These are phyloP conservation scores for Lithophane socia DNA, from an alignment of 2,888 invertebrate genomes.

Conservation along the genomic window DNA sequence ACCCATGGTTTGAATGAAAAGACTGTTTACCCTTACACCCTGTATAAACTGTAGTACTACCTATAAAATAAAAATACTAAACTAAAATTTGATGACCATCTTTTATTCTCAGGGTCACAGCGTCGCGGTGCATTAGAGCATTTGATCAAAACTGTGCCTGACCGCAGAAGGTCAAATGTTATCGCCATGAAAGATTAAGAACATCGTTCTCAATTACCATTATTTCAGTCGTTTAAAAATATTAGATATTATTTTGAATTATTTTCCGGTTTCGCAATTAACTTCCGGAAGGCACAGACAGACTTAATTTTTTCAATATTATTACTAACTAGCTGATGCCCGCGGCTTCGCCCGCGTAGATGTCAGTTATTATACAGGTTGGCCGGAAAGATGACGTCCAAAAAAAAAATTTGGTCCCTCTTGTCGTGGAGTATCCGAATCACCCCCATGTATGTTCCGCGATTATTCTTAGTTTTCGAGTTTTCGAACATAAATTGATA, in stretches of 20 bases:
- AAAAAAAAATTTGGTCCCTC: too few relatives aligned
- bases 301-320: background rate
- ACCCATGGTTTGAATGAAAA: too few relatives aligned
- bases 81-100: slow-evolving; percentile 35
- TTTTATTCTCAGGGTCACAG: slow-evolving; percentile 52
- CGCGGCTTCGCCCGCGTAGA: too few relatives aligned
- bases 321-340: too few relatives aligned
- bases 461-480: too few relatives aligned
- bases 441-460: too few relatives aligned
- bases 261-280: slow-evolving; percentile 42
- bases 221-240: slow-evolving; percentile 19
- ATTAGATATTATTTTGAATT: slow-evolving; percentile 7
- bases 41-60: slow-evolving; percentile 21
- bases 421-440: too few relatives aligned
- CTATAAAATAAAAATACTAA: slow-evolving; percentile 6
- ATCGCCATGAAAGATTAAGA: slow-evolving; percentile 50
- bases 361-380: too few relatives aligned
- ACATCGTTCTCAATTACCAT: slow-evolving; percentile 27
- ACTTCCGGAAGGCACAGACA: slow-evolving; percentile 11
- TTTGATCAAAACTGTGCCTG: slow-evolving; percentile 34
- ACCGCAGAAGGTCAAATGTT: slow-evolving; percentile 56
- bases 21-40: too few relatives aligned
- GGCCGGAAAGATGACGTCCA: too few relatives aligned
- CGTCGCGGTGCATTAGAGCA: slow-evolving; percentile 39
- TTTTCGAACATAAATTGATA: too few relatives aligned